Evolutionary conservation across 2,888 invertebrate species (phyloP).

Genomic region (Melanophora roralis): DNA sequence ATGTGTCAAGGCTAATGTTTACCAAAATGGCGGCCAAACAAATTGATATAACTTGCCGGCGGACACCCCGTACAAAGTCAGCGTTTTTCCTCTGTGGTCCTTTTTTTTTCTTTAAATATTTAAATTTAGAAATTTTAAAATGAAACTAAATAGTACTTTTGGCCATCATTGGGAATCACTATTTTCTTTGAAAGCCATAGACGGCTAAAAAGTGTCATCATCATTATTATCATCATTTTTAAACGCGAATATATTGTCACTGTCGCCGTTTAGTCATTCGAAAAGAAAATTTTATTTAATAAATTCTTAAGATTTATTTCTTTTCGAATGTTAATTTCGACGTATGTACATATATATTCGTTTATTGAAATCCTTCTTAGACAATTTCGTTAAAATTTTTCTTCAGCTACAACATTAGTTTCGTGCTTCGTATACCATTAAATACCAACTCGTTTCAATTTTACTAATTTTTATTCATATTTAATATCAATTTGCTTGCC

Average conservation of each 20-base stretch:
- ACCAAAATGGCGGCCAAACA: too few species aligned
- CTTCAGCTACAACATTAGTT: slow-evolving; percentile 43
- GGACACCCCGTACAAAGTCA: too few species aligned
- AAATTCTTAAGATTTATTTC: slow-evolving; percentile 59
- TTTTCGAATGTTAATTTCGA: slow-evolving; percentile 6
- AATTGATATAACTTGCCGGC: too few species aligned
- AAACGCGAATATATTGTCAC: neutral
- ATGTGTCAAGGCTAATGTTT: too few species aligned
- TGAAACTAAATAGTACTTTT: too few species aligned
- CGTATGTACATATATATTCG: slow-evolving; percentile 1
- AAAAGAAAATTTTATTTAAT: slow-evolving; percentile 52
- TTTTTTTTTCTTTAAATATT: too few species aligned
- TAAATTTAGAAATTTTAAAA: too few species aligned
- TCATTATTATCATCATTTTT: slow-evolving; percentile 1
- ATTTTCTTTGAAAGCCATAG: neutral
- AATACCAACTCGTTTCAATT: slow-evolving; percentile 28
- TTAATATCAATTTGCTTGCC: slow-evolving; percentile 26
- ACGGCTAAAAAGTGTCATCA: slow-evolving; percentile 1
- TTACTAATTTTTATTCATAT: slow-evolving; percentile 45
- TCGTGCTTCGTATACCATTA: slow-evolving; percentile 15
- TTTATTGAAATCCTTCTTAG: neutral
- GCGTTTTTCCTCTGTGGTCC: too few species aligned
- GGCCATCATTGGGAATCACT: too few species aligned
- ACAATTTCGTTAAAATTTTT: neutral
- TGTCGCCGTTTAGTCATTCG: slow-evolving; percentile 47